Evolutionary conservation across 2,113 vertebrate species (phyloP), one percentile per base, ranked within the genome.

Genomic region (Salvelinus namaycush): DNA sequence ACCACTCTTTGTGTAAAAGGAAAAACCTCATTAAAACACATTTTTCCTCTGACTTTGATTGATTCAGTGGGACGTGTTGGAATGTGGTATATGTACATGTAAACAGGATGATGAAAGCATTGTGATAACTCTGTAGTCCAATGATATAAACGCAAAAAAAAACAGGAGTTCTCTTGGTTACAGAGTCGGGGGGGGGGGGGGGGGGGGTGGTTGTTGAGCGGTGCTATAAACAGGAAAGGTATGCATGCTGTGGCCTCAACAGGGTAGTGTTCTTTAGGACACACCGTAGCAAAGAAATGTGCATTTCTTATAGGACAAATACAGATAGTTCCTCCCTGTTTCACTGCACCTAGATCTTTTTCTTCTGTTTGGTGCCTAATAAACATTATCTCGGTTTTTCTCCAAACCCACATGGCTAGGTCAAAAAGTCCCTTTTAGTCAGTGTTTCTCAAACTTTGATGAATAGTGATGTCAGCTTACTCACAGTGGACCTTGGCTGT

Each of bases 81-180:
- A 44, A 7, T 29, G 4, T 76, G 26, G 65, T 27, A 24, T 66
- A 39, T 26, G 27, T 29, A 57, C 16, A 14, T 14, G 27, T 49
- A 68, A 68, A 70, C 68, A 62, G 68, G 34, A 74, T 72, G 72
- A 76, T 71, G 62, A 64, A 24, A 26, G 2, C 26, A 16, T 13
- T 67, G 27, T 29, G 26, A 66, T 66, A 65, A 65, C 24, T 66
- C 22, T 66, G 60, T 64, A 26, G 62, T 64, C 22, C 22, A 64
- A 26, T 24, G 8, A 64, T 11, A 24, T 16, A 64, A 64, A 26
- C 6, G 8, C n/a, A 59, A 5, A 34, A 34, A 3, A 64, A 64
- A 27, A 14, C 65, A 67, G 34, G 7, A 39, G 27, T 6, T 12
- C 27, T 13, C 24, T 67, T 18, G 65, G 65, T 27, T 27, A 18